phyloP scores from a whole-genome alignment of 2,113 vertebrate species.

The Montifringilla adamsi region DNA sequence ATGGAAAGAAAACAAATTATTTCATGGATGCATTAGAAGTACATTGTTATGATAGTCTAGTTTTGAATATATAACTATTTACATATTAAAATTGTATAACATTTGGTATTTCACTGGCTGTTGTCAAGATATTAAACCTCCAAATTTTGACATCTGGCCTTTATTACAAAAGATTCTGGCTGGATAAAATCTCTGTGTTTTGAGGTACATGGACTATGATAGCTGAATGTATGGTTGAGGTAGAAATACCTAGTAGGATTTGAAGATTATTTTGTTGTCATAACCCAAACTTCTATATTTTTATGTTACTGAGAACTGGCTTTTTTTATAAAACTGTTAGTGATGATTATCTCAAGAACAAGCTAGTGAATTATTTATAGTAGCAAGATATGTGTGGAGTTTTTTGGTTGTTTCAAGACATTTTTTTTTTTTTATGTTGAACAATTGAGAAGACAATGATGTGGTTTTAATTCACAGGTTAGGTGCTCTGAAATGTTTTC shows the following conservation, averaged over 20 bases:
- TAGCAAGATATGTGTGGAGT: rapidly evolving
- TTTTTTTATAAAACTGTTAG: neutral
- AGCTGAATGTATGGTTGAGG: neutral
- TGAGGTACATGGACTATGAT: neutral
- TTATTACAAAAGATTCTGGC: neutral
- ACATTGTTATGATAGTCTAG: neutral
- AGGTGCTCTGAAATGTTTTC: neutral
- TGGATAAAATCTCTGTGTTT: neutral
- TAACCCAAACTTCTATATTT: neutral
- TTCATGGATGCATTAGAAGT: neutral
- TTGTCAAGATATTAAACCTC: neutral
- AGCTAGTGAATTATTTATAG: neutral
- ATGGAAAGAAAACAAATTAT: neutral
- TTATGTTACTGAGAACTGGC: neutral
- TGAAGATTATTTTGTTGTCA: neutral
- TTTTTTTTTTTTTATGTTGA: neutral
- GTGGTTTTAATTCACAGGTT: neutral
- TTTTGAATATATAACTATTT: neutral
- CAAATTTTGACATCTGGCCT: neutral
- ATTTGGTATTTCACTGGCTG: neutral
- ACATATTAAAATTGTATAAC: neutral
- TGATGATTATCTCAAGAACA: neutral
- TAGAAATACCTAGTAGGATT: neutral
- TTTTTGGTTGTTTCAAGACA: neutral
- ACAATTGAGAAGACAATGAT: neutral